Evolutionary conservation across 2,888 invertebrate species (phyloP), one percentile per base, ranked within the genome.

Genomic region (Polyploca ridens): DNA sequence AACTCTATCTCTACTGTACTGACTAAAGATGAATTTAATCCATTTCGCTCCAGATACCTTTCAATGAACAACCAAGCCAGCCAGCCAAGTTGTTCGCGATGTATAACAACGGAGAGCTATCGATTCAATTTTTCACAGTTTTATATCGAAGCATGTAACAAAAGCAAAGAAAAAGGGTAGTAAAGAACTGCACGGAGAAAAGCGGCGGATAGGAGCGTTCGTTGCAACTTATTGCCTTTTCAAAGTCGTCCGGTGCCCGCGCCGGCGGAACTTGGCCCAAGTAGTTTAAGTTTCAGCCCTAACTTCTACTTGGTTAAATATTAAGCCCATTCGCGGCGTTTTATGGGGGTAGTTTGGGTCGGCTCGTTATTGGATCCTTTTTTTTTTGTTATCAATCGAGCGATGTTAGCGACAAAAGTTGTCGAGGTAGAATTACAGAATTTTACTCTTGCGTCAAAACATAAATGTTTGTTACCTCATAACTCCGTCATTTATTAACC

Each of bases 281-380:
- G 49, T 49, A 1, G 4, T 54, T 54, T 19, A 54, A 19, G 54
- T 54, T 54, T 54, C 54, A 54, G 7, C 19, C 54, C 54, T 54
- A 54, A 54, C 54, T 54, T 54, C 54, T 54, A 54, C 54, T 54
- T 54, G 54, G 54, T 54, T 54, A 54, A 54, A 54, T 54, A 54
- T 54, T 54, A 54, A 54, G 54, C 19, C 54, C 54, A 54, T 54
- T 54, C 54, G 54, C 10, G 54, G 54, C 19, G 19, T 54, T 54
- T 54, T 54, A 54, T 54, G 54, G 16, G 8, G 54, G 54, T 54
- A 19, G 49, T 49, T 46, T 49, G 7, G n/a, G 49, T 16, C 49
- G 49, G 54, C 54, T 54, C 54, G 54, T 54, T 54, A 54, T 54
- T 54, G 19, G 54, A 10, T 19, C 54, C 49, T 14, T 54, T 54